Evolutionary conservation across 2,113 vertebrate genomes (phyloP).

Genomic region (Ciconia maguari): DNA sequence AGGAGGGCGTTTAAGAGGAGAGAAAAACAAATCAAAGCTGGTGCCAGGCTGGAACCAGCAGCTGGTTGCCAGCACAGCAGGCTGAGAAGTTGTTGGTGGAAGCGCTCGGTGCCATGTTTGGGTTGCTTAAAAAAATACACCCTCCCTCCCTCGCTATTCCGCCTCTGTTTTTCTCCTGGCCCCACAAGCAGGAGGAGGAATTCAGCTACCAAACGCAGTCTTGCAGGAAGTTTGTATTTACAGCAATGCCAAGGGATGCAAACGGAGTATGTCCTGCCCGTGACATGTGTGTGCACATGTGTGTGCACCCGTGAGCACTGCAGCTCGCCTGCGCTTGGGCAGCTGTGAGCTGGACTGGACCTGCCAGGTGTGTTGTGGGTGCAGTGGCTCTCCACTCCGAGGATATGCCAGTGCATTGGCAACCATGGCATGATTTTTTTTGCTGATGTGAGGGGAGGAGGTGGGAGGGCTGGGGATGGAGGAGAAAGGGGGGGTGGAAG

Average conservation of each 20-base stretch:
- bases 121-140: neutral
- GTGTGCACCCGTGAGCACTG: rapidly evolving
- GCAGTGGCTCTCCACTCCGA: rapidly evolving
- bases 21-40: slow-evolving; percentile 5
- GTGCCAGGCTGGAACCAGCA: slow-evolving; percentile 1
- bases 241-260: neutral
- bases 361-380: rapidly evolving
- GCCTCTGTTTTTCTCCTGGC: neutral
- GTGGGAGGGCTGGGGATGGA: neutral
- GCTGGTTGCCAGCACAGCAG: slow-evolving; percentile 11
- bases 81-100: neutral
- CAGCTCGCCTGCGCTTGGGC: rapidly evolving
- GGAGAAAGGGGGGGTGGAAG: neutral
- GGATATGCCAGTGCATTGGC: neutral
- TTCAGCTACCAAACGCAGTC: rapidly evolving
- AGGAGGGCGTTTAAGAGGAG: neutral
- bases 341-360: neutral
- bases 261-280: rapidly evolving
- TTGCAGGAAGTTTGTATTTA: neutral
- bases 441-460: neutral
- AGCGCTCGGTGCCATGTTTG: neutral
- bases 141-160: neutral
- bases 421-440: neutral
- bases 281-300: rapidly evolving
- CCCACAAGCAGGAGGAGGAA: neutral